phyloP scores from a whole-genome alignment of 2,113 vertebrate species.

The Salvator merianae region DNA sequence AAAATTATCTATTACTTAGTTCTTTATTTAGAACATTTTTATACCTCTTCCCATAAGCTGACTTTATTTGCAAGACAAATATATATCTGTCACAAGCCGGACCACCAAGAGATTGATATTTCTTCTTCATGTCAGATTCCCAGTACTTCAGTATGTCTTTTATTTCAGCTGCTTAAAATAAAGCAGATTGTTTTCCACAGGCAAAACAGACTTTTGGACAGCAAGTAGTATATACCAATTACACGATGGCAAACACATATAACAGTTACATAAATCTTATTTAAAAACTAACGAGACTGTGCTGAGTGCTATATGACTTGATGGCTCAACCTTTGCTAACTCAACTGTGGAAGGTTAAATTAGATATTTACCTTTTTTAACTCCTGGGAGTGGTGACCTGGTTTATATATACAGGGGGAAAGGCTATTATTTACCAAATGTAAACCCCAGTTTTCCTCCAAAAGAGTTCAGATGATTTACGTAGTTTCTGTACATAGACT shows the following conservation, averaged over 20 bases:
- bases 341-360: too few relatives aligned
- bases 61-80: conserved; percentile 16
- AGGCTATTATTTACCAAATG: too few relatives aligned
- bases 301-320: neutral
- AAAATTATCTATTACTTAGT: too few relatives aligned
- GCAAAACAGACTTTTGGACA: conserved; percentile 20
- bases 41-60: too few relatives aligned
- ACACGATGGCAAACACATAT: conserved; percentile 14
- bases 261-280: neutral
- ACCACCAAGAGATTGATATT: neutral
- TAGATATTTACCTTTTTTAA: too few relatives aligned
- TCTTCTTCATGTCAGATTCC: conserved; percentile 25
- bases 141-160: conserved; percentile 25
- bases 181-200: conserved; percentile 34
- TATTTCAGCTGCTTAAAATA: conserved; percentile 22
- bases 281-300: conserved; percentile 9
- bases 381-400: too few relatives aligned
- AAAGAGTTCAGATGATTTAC: too few relatives aligned
- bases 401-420: too few relatives aligned
- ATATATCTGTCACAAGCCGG: neutral
- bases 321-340: too few relatives aligned
- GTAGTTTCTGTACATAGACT: too few relatives aligned
- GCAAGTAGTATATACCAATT: conserved; percentile 20
- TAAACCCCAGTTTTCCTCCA: too few relatives aligned
- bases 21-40: too few relatives aligned